Base-by-base conservation (phyloP, 1,140 invertebrate species). In the Himalopsyche phryganea region DNA sequence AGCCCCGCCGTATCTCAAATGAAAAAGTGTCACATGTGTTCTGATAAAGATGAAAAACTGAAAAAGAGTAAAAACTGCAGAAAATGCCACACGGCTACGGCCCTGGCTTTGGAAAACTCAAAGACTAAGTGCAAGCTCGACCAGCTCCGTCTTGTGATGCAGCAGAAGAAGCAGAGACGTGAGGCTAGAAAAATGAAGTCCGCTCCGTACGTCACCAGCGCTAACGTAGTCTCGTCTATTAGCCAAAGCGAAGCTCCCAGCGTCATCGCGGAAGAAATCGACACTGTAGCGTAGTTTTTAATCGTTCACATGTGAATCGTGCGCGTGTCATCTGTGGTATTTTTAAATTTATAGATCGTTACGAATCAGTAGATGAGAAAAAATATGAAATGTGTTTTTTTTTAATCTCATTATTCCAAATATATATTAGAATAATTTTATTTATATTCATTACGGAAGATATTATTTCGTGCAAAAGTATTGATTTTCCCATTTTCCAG, bases 41-140 rank as follows among this genome's bases (percentile, higher is more conserved):
- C 47, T 23, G 41, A 41, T 48, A 56, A 57, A 63, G 67, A 68
- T 68, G 42, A 60, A 52, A 28, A 58, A 13, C 9, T 33, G 42
- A 51, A 47, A 15, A 62, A 57, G 28, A 46, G 15, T 46, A 57
- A 46, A 35, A 58, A 44, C 18, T 78, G 75, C 66, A 69, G 69
- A 49, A 74, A 74, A 51, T 78, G 75, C 59, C 67, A 73, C 58
- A 67, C 66, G 1, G 76, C 72, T 18, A 73, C 75, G 75, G 78
- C 68, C 64, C 66, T 80, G 68, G 79, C 82, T 73, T 67, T 80
- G 68, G 90, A 89, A 67, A 90, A 92, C 66, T 83, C 84, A 57
- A 88, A 89, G 59, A 90, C 89, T 4, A 87, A 90, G 63, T 87
- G 86, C 38, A 96, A 95, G 72, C 82, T 94, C 73, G 87, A 91